A percentile compares a stretch with the other conserved stretches of the same genome.
These are phyloP conservation scores for Periparus ater DNA, from an alignment of 2,797 vertebrate genomes.

Conservation along the genomic window DNA sequence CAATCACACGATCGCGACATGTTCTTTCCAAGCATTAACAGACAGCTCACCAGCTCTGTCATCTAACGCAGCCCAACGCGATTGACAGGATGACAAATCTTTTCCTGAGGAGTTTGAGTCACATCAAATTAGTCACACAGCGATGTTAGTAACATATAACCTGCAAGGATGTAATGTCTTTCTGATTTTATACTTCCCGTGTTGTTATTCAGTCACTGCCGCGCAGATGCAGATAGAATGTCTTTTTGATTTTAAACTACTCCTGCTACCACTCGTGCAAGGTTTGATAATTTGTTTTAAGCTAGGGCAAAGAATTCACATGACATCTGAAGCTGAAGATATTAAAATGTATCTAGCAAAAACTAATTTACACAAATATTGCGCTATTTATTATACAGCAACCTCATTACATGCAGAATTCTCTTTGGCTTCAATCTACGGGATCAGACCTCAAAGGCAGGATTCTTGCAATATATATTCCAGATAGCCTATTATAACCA, in stretches of 20 bases:
- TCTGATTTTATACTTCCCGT: background rate
- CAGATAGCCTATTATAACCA: background rate
- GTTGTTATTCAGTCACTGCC: background rate
- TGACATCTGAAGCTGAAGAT: background rate
- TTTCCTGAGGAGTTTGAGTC: background rate
- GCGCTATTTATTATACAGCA: background rate
- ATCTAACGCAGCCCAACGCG: background rate
- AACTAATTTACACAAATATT: background rate
- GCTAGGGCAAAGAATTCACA: background rate
- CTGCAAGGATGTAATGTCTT: slow-evolving; percentile 50
- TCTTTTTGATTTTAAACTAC: slow-evolving; percentile 24
- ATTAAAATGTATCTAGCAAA: background rate
- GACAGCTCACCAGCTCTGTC: background rate
- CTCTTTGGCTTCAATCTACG: background rate
- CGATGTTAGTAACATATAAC: slow-evolving; percentile 13
- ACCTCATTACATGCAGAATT: background rate
- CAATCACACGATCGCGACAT: background rate
- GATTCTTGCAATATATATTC: background rate
- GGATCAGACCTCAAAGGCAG: background rate
- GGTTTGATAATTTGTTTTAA: background rate
- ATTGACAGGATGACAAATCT: slow-evolving; percentile 49
- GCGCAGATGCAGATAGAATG: background rate
- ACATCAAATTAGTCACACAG: slow-evolving; percentile 37
- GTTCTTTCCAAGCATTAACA: background rate
- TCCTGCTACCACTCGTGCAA: background rate